These are phyloP conservation scores for Drosophila seguyi DNA, from an alignment of 1,140 invertebrate species.

Conservation along the genomic window DNA sequence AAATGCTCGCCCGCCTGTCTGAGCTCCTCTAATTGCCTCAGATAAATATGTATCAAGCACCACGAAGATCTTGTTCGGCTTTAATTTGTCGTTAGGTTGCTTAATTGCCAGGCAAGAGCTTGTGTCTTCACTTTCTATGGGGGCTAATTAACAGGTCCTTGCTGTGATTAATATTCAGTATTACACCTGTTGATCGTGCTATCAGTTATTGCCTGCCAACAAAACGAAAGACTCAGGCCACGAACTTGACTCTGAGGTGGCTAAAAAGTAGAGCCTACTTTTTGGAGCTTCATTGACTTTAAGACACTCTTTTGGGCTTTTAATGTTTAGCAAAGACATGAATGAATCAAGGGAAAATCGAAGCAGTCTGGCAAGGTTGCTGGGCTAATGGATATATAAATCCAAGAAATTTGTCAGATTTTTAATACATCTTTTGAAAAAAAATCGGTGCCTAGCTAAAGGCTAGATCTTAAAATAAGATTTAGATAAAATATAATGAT, in stretches of 20 bases:
- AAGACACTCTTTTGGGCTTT: slow-evolving; percentile 7
- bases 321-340: background rate
- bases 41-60: slow-evolving; percentile 71
- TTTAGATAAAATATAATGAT: too few relatives aligned
- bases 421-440: background rate
- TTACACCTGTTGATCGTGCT: background rate
- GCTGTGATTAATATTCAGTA: slow-evolving; percentile 17
- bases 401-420: background rate
- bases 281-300: background rate
- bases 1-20: slow-evolving; percentile 33
- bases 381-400: background rate
- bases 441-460: background rate
- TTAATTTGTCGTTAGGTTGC: slow-evolving; percentile 50
- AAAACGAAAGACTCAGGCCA: slow-evolving; percentile 63
- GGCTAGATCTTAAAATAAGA: too few relatives aligned
- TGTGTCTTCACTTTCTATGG: slow-evolving; percentile 55
- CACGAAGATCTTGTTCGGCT: slow-evolving; percentile 22
- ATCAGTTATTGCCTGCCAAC: background rate
- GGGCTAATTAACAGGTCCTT: slow-evolving; percentile 36
- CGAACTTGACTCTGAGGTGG: slow-evolving; percentile 30
- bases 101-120: slow-evolving; percentile 24
- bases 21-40: slow-evolving; percentile 43
- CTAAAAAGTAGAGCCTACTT: slow-evolving; percentile 30
- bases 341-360: background rate
- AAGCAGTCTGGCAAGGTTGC: background rate